These are phyloP conservation scores for Ictalurus punctatus DNA, from an alignment of 2,113 vertebrate genomes.

Conservation along the genomic window DNA sequence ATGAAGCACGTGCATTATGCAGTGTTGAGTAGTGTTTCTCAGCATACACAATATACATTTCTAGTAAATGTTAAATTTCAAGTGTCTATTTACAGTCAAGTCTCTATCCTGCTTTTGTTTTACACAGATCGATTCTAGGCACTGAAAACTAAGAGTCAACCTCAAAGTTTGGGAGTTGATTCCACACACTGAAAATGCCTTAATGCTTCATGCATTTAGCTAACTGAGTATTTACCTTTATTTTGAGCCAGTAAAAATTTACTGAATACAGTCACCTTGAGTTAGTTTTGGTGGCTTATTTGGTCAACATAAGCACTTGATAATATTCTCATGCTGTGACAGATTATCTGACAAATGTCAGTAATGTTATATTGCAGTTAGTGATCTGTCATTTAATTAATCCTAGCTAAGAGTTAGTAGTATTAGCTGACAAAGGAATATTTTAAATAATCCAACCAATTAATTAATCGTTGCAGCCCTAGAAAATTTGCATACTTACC, in stretches of 20 bases:
- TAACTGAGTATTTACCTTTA: neutral
- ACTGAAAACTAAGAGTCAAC: neutral
- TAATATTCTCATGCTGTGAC: neutral
- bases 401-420: neutral
- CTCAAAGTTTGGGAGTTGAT: neutral
- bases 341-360: neutral
- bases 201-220: neutral
- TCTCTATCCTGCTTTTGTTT: too few relatives aligned
- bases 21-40: too few relatives aligned
- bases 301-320: neutral
- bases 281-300: neutral
- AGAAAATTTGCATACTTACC: constrained; percentile 72
- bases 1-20: too few relatives aligned
- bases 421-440: neutral
- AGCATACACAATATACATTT: too few relatives aligned
- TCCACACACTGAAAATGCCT: neutral
- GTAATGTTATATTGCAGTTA: neutral
- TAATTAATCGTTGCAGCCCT: neutral
- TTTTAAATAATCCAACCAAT: neutral
- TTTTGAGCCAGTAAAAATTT: neutral
- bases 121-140: too few relatives aligned
- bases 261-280: neutral
- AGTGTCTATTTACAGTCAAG: too few relatives aligned
- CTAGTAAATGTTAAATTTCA: too few relatives aligned
- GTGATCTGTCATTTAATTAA: neutral